Evolutionary conservation across 1,140 invertebrate genomes (phyloP).

Genomic region (Drosophila ohnishii): DNA sequence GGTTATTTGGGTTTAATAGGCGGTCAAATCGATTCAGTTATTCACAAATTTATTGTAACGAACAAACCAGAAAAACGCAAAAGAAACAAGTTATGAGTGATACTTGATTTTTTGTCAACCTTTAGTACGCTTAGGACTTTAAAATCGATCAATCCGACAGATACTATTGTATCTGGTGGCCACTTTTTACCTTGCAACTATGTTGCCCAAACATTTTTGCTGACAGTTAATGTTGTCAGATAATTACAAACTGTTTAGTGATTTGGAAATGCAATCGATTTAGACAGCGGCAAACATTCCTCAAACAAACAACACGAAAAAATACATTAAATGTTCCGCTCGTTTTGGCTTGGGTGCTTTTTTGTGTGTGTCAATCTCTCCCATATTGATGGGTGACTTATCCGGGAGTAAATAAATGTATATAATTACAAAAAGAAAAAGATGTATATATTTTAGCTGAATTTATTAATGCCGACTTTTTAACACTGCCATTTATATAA

Average conservation of each 20-base stretch:
- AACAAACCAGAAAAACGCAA: neutral
- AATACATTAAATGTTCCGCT: slow-evolving; percentile 22
- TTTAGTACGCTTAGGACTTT: slow-evolving; percentile 24
- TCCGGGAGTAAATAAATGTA: slow-evolving; percentile 12
- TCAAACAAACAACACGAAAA: neutral
- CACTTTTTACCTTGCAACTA: slow-evolving; percentile 24
- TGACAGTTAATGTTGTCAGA: slow-evolving; percentile 38
- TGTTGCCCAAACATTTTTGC: slow-evolving; percentile 22
- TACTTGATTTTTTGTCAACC: slow-evolving; percentile 39
- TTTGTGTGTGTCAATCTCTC: slow-evolving; percentile 6
- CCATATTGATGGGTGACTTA: slow-evolving; percentile 15
- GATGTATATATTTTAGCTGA: neutral
- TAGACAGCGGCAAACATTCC: slow-evolving; percentile 38
- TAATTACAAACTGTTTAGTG: slow-evolving; percentile 38
- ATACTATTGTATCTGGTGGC: slow-evolving; percentile 7
- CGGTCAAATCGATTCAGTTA: slow-evolving; percentile 37
- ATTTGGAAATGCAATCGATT: slow-evolving; percentile 43
- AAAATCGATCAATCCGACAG: slow-evolving; percentile 16
- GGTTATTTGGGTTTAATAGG: slow-evolving; percentile 44
- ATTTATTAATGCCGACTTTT: slow-evolving; percentile 8
- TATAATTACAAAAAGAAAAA: slow-evolving; percentile 3
- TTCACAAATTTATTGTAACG: slow-evolving; percentile 29
- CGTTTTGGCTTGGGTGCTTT: slow-evolving; percentile 20
- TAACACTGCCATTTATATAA: neutral
- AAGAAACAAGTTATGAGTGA: slow-evolving; percentile 40